Evolutionary conservation across 2,113 vertebrate species (phyloP).

Genomic region (Epinephelus lanceolatus): DNA sequence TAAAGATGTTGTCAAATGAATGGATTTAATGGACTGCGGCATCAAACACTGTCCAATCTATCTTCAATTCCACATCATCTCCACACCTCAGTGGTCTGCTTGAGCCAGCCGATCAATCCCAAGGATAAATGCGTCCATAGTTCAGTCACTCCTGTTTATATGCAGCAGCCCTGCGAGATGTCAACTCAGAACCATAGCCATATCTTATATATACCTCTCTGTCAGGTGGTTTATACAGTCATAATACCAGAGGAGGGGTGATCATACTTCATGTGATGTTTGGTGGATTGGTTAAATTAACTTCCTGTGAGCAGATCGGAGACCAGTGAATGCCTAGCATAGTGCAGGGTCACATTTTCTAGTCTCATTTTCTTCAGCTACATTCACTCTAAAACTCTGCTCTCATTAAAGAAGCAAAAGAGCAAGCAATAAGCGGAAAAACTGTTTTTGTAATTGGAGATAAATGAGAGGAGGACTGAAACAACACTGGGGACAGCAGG

Average conservation of each 20-base stretch:
- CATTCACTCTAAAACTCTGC: neutral
- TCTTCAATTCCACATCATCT: constrained; percentile 17
- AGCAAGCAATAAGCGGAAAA: neutral
- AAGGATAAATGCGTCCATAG: constrained; percentile 30
- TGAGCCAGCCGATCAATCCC: neutral
- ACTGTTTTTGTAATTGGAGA: constrained; percentile 10
- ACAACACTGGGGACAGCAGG: neutral
- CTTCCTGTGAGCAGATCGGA: neutral
- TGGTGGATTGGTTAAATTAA: neutral
- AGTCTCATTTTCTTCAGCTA: neutral
- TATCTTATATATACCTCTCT: constrained; percentile 2
- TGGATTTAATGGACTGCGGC: constrained; percentile 14
- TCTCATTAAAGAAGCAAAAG: constrained; percentile 7
- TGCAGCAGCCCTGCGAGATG: neutral
- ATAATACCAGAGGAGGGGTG: neutral
- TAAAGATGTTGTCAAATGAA: constrained; percentile 5
- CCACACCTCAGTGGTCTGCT: constrained; percentile 19
- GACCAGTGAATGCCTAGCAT: neutral
- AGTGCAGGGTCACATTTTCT: neutral
- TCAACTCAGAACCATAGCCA: neutral
- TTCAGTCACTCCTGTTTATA: constrained; percentile 20
- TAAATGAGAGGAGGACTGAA: neutral
- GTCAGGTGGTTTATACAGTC: neutral
- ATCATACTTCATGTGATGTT: neutral
- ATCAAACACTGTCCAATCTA: constrained; percentile 15